Evolutionary conservation across 2,113 vertebrate species (phyloP).

Genomic region (Kryptolebias marmoratus): DNA sequence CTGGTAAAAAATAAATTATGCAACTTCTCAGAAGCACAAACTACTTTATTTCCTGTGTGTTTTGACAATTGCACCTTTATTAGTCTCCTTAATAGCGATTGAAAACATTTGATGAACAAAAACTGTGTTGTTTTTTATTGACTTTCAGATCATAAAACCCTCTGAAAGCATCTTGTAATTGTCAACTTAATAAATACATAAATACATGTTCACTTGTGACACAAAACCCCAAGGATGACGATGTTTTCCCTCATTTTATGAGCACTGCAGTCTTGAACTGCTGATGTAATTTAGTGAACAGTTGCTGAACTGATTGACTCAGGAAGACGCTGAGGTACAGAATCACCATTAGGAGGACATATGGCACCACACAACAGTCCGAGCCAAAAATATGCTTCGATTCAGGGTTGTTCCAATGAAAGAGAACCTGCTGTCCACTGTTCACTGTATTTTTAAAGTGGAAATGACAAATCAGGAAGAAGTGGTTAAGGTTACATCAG

Average conservation of each 20-base stretch:
- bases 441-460: background rate
- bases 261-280: background rate
- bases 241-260: background rate
- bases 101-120: too few species aligned
- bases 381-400: background rate
- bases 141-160: constrained; percentile 2
- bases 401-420: background rate
- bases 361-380: constrained; percentile 12
- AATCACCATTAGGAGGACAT: constrained; percentile 1
- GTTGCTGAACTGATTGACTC: constrained; percentile 1
- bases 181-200: background rate
- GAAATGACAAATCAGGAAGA: background rate
- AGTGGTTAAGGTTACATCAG: background rate
- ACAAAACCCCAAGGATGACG: too few species aligned
- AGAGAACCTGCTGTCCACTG: background rate
- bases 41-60: background rate
- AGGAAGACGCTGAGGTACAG: constrained; percentile 10
- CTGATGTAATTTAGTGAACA: background rate
- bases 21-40: too few species aligned
- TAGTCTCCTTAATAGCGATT: too few species aligned
- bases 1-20: too few species aligned
- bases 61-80: background rate
- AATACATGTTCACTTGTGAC: too few species aligned
- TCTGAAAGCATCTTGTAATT: background rate
- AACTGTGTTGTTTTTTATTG: background rate